Evolutionary conservation across 2,888 invertebrate genomes (phyloP).

Genomic region (Mystacides longicornis): DNA sequence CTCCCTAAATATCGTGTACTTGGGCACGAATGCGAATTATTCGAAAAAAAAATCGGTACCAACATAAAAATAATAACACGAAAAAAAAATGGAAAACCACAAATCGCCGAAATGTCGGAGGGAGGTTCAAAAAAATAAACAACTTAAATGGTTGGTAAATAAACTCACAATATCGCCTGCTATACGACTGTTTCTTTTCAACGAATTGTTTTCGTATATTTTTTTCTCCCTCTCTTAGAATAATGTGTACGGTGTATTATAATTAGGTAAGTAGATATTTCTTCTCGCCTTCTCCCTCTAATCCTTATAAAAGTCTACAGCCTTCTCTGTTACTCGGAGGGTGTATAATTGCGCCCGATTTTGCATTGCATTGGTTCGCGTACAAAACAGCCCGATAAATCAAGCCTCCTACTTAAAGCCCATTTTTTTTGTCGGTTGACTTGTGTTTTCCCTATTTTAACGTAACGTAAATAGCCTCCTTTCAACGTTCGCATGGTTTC

Average conservation of each 20-base stretch:
- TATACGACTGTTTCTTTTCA: background rate
- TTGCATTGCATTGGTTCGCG: slow-evolving; percentile 9
- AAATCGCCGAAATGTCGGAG: background rate
- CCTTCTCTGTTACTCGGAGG: background rate
- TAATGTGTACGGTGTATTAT: too few relatives aligned
- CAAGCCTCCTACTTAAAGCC: slow-evolving; percentile 21
- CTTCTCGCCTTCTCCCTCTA: background rate
- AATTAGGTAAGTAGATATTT: too few relatives aligned
- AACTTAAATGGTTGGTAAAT: background rate
- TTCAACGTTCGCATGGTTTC: background rate
- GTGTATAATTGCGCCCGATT: slow-evolving; percentile 4
- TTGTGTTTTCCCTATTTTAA: slow-evolving; percentile 15
- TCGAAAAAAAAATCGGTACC: too few relatives aligned
- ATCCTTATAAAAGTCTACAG: too few relatives aligned
- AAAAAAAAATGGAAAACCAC: too few relatives aligned
- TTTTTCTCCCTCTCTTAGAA: background rate
- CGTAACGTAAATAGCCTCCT: slow-evolving; percentile 17
- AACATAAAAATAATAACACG: too few relatives aligned
- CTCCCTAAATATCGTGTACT: too few relatives aligned
- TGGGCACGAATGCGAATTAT: too few relatives aligned
- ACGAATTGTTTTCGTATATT: background rate
- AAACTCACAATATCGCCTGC: background rate
- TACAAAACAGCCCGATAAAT: slow-evolving; percentile 19
- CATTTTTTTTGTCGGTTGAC: slow-evolving; percentile 18
- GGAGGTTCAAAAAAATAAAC: background rate